Base-by-base conservation (phyloP, 2,888 invertebrate genomes). In the Caenorhabditis sp. region DNA sequence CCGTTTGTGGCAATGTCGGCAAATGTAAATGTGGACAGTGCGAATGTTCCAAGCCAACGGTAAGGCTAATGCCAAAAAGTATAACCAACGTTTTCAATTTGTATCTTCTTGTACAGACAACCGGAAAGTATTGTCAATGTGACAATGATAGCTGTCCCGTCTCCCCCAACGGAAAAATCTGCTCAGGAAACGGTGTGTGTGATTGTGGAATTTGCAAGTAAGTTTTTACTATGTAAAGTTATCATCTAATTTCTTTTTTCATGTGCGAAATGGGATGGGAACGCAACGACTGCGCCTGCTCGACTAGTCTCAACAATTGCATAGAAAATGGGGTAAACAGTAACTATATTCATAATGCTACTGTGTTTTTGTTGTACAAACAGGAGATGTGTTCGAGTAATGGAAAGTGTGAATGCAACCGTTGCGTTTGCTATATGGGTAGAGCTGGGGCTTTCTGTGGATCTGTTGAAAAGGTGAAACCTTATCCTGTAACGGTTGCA, bases 51-150 rank as follows among this genome's bases (percentile, higher is more conserved):
- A 63, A 53, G 6, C 59, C 58, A 17, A 77, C 80, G 39, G 81
- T 81, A 62, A 39, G 43, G n/a, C n/a, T n/a, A n/a, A n/a, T n/a
- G n/a, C n/a, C n/a, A n/a, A n/a, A n/a, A n/a, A n/a, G n/a, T n/a
- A 46, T 9, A n/a, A 37, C 17, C 15, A 13, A 27, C 13, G 24
- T 5, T 50, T 20, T 74, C 27, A 4, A 30, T 22, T 20, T 41
- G 45, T 45, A 30, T 63, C 8, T 56, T 24, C n/a, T 7, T 20
- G 5, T 81, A 43, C 52, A 87, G 82, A 66, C 78, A 15, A 66
- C 76, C 24, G 88, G 88, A 35, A 71, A 84, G 45, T 89, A 81
- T 76, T 88, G 88, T 73, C 84, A 88, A 48, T 87, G 88, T 73
- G 86, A 88, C 63, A 82, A 81, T 65, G 68, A 53, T 17, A 43